A percentile compares a stretch with the other conserved stretches of the same genome.
Evolutionary conservation across 2,888 invertebrate genomes (phyloP).

Genomic region (Ditula angustiorana): DNA sequence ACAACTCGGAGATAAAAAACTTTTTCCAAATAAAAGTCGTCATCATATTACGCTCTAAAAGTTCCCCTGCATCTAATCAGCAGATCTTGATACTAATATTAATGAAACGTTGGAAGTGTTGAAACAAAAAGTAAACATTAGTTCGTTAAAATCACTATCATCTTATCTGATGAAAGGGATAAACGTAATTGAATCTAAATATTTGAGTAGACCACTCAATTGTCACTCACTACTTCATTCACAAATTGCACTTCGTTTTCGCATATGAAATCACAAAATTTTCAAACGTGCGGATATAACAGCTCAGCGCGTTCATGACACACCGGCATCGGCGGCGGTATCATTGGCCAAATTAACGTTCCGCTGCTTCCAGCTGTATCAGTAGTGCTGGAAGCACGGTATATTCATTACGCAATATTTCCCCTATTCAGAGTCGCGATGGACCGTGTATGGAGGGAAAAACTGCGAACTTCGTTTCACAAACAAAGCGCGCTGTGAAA

Average conservation of each 20-base stretch:
- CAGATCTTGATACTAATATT: no score
- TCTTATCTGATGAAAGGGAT: not conserved
- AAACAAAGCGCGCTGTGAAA: conserved; percentile 80
- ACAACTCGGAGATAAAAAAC: no score
- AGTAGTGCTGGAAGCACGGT: conserved; percentile 56
- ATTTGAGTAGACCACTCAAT: not conserved
- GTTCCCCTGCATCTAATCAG: no score
- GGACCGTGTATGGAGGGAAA: conserved; percentile 74
- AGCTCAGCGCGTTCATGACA: conserved; percentile 30
- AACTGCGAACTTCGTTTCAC: conserved; percentile 81
- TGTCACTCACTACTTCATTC: not conserved
- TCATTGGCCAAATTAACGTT: conserved; percentile 61
- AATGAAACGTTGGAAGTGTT: no score
- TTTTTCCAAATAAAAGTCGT: no score
- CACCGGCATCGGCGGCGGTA: conserved; percentile 48
- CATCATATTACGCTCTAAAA: no score
- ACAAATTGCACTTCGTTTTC: not conserved
- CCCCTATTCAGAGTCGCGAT: conserved; percentile 69
- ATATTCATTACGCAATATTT: conserved; percentile 77
- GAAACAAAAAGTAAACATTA: no score
- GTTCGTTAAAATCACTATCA: not conserved
- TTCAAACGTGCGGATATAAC: conserved; percentile 15
- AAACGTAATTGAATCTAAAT: not conserved
- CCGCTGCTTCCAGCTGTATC: conserved; percentile 50
- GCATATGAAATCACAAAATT: not conserved